Conservation (phyloP, 2,888 invertebrate species). For the Apeira syringaria region DNA sequence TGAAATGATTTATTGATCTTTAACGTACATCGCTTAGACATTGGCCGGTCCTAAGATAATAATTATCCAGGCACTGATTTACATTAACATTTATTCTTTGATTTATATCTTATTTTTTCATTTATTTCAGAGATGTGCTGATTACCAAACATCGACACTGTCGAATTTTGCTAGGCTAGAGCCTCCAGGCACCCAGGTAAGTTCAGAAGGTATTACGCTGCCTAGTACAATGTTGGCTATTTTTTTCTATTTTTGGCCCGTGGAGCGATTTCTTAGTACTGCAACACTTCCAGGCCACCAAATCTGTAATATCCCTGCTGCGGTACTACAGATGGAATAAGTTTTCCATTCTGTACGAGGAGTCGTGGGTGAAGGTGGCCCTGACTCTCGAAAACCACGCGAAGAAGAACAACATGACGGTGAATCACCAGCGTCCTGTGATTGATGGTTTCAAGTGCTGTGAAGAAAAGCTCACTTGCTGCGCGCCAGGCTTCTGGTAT, state of each 20-base stretch:
- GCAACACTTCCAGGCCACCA: constrained; percentile 89
- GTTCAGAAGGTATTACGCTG: background rate
- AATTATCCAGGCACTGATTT: too few relatives aligned
- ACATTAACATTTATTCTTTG: background rate
- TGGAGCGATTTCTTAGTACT: background rate
- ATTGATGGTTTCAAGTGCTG: constrained; percentile 91
- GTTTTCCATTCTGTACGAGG: constrained; percentile 94
- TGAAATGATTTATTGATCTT: too few relatives aligned
- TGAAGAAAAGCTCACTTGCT: constrained; percentile 89
- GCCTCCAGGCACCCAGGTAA: constrained; percentile 95
- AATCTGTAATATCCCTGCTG: constrained; percentile 96
- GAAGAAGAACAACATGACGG: constrained; percentile 89
- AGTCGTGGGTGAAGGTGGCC: constrained; percentile 92
- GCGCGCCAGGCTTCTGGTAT: constrained; percentile 91
- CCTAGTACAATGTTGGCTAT: too few relatives aligned
- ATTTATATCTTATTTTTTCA: too few relatives aligned
- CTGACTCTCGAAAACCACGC: constrained; percentile 91
- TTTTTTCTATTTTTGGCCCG: background rate
- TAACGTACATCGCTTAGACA: too few relatives aligned
- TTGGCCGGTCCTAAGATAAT: too few relatives aligned
- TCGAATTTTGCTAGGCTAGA: constrained; percentile 97
- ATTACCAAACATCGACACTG: constrained; percentile 93
- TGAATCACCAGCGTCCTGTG: constrained; percentile 90
- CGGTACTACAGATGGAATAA: constrained; percentile 97
- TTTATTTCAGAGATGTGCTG: constrained; percentile 94